Conservation (phyloP, 2,113 vertebrate species). For the Menura novaehollandiae region DNA sequence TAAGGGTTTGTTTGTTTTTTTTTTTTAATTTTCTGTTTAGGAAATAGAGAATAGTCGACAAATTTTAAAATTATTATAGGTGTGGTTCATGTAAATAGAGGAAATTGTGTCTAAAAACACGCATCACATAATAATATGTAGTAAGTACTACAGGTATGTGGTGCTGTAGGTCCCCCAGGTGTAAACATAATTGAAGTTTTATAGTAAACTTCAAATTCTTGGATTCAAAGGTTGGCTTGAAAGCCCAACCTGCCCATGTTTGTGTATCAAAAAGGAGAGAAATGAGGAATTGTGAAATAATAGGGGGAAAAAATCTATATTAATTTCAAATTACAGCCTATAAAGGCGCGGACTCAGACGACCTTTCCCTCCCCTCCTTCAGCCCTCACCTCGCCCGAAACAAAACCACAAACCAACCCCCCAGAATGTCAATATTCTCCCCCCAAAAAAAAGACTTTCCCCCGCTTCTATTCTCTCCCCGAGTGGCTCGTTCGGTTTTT, state of each 20-base stretch:
- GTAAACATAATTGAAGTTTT: neutral
- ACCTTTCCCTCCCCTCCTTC: neutral
- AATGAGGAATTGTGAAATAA: neutral
- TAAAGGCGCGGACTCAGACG: accelerated
- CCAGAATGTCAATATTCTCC: too few relatives aligned
- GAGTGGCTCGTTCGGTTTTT: neutral
- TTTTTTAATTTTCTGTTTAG: neutral
- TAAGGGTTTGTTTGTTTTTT: neutral
- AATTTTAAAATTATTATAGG: accelerated
- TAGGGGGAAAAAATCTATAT: accelerated
- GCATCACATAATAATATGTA: accelerated
- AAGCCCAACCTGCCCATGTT: neutral
- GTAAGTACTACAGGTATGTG: accelerated
- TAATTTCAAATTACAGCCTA: neutral
- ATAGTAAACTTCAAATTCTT: neutral
- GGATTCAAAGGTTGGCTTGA: neutral
- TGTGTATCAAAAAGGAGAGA: neutral
- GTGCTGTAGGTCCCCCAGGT: accelerated
- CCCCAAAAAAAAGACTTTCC: accelerated
- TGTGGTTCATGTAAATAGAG: accelerated
- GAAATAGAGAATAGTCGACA: neutral
- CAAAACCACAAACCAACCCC: neutral
- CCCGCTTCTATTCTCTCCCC: neutral
- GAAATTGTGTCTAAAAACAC: neutral
- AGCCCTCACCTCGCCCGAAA: neutral